A percentile compares a stretch with the other conserved stretches of the same genome.
Conservation (phyloP, 2,797 vertebrate species). For the Podargus strigoides region DNA sequence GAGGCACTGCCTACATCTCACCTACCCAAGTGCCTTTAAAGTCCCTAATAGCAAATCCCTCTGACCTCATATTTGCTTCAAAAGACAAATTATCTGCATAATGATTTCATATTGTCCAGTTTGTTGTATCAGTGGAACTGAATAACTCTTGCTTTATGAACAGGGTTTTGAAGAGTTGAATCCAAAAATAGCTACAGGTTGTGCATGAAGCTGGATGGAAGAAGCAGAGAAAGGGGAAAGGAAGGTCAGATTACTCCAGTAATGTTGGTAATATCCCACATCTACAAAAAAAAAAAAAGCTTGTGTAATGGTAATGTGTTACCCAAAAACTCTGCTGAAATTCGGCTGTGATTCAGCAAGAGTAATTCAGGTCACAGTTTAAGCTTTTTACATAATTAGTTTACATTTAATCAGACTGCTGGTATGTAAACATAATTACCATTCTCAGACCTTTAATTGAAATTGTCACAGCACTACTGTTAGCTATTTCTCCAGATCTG, state of each 20-base stretch:
- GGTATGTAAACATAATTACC: constrained; percentile 60
- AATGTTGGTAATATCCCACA: not conserved
- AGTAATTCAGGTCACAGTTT: constrained; percentile 56
- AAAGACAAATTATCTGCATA: not conserved
- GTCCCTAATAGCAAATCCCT: not conserved
- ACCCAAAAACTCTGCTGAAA: constrained; percentile 7
- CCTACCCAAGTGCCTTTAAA: not conserved
- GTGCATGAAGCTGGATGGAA: not conserved
- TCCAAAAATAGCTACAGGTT: not conserved
- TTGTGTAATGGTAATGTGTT: not conserved
- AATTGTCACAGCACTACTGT: constrained; percentile 10
- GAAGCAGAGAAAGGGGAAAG: not conserved
- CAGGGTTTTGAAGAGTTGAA: not conserved
- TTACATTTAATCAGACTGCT: constrained; percentile 57
- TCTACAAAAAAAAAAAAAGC: not conserved
- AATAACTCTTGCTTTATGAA: not conserved
- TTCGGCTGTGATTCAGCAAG: not conserved
- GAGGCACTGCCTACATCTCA: not conserved
- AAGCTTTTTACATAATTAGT: constrained; percentile 55
- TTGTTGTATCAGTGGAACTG: not conserved
- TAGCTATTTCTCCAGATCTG: not conserved
- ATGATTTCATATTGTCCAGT: not conserved
- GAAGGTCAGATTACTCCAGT: not conserved
- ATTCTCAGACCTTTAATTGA: constrained; percentile 61
- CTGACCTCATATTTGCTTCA: not conserved